These are phyloP conservation scores for Daubentonia madagascariensis DNA, from an alignment of 2,113 vertebrate species.

Conservation along the genomic window DNA sequence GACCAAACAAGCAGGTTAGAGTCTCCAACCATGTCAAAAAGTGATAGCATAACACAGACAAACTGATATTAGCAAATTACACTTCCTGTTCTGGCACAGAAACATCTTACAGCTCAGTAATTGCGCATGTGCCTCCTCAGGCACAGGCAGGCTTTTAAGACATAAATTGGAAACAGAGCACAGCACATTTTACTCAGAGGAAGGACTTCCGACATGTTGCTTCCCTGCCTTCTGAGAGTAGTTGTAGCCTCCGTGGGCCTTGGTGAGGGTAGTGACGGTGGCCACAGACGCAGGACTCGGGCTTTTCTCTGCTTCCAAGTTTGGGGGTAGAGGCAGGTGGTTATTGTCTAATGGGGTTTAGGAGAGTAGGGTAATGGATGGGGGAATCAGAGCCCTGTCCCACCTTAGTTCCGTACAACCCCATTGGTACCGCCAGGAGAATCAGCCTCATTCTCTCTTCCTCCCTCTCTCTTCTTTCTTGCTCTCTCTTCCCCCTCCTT, in stretches of 20 bases:
- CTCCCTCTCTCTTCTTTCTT: not conserved
- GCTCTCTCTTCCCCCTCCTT: not conserved
- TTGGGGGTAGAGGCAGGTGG: not conserved
- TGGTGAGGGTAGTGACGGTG: not conserved
- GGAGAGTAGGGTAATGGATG: not conserved
- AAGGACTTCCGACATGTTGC: not conserved
- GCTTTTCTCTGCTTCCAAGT: not conserved
- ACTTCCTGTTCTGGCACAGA: not conserved
- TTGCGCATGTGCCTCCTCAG: rapidly evolving
- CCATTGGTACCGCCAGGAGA: not conserved
- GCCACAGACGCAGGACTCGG: no score
- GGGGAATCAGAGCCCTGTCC: not conserved
- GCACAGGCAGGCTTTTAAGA: not conserved
- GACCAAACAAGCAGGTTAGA: not conserved
- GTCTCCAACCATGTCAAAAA: not conserved
- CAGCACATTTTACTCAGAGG: not conserved
- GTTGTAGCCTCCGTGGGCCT: not conserved
- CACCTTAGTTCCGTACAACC: not conserved
- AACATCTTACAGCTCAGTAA: not conserved
- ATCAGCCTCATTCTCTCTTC: not conserved
- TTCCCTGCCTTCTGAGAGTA: not conserved
- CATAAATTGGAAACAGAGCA: not conserved
- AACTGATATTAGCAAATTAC: not conserved
- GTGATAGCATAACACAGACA: not conserved
- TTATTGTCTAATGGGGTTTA: not conserved